A percentile compares a stretch with the other conserved stretches of the same genome.
Conservation (phyloP, 2,797 vertebrate species). For the Crax fasciolata region DNA sequence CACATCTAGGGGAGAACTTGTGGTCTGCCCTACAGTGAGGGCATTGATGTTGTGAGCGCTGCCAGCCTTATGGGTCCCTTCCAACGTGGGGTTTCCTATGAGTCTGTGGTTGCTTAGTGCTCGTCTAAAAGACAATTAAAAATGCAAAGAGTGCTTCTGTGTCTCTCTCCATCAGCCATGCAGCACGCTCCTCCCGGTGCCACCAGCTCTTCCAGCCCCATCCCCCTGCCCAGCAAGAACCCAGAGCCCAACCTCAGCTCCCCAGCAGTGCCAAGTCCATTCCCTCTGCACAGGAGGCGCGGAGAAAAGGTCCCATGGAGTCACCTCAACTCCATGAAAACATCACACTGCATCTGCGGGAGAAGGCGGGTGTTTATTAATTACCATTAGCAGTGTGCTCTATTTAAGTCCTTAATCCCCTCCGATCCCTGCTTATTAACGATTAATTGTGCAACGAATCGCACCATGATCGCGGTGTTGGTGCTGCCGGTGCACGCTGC, state of each 20-base stretch:
- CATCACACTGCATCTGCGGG: not conserved
- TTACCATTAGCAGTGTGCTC: not conserved
- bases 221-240: too few relatives aligned
- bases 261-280: too few relatives aligned
- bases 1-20: not conserved
- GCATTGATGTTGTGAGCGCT: not conserved
- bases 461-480: not conserved
- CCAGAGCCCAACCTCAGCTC: too few relatives aligned
- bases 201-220: too few relatives aligned
- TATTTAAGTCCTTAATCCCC: conserved; percentile 46
- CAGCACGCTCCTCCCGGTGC: too few relatives aligned
- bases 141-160: too few relatives aligned
- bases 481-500: not conserved
- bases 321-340: not conserved
- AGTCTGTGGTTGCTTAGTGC: too few relatives aligned
- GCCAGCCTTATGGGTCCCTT: too few relatives aligned
- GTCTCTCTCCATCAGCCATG: too few relatives aligned
- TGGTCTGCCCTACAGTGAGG: not conserved
- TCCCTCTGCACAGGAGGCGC: not conserved
- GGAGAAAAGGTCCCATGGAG: accelerated
- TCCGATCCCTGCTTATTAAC: conserved; percentile 56
- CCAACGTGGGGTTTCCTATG: too few relatives aligned
- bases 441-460: conserved; percentile 73
- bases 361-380: not conserved
- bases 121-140: too few relatives aligned